phyloP scores from a whole-genome alignment of 2,797 vertebrate species.

The Ctenochaetus hawaiiensis region DNA sequence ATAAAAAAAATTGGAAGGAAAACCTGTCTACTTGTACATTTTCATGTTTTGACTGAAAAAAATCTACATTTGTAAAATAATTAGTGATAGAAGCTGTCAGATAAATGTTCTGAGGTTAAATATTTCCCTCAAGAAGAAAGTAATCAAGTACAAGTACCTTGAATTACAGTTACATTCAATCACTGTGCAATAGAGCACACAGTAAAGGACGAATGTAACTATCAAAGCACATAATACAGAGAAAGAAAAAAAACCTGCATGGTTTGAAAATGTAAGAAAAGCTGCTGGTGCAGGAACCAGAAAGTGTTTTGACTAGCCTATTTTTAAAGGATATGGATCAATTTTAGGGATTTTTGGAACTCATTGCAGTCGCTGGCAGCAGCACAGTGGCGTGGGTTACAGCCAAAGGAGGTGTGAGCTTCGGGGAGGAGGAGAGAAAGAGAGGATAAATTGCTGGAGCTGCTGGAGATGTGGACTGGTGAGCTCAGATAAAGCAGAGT shows the following conservation, averaged over 20 bases:
- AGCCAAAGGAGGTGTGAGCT: slow-evolving; percentile 72
- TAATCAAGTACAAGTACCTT: too few species aligned
- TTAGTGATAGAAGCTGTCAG: too few species aligned
- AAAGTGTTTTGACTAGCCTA: slow-evolving; percentile 53
- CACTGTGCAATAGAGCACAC: background rate
- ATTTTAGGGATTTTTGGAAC: slow-evolving; percentile 67
- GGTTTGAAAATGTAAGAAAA: slow-evolving; percentile 27
- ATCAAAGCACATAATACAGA: slow-evolving; percentile 4
- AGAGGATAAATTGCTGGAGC: slow-evolving; percentile 40
- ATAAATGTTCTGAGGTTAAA: too few species aligned
- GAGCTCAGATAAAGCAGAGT: slow-evolving; percentile 72
- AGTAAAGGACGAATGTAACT: background rate
- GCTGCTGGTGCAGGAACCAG: slow-evolving; percentile 43
- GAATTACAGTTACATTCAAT: background rate
- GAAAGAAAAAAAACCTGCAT: background rate
- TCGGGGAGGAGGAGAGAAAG: slow-evolving; percentile 25
- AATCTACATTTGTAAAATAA: too few species aligned
- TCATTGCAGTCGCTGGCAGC: slow-evolving; percentile 64
- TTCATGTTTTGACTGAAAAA: too few species aligned
- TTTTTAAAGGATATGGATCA: slow-evolving; percentile 67
- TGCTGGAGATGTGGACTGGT: slow-evolving; percentile 71
- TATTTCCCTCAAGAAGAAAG: too few species aligned
- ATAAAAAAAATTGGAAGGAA: too few species aligned
- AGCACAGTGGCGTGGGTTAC: slow-evolving; percentile 58
- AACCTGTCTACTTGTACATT: too few species aligned